These are phyloP conservation scores for Chloebia gouldiae DNA, from an alignment of 2,113 vertebrate species.

Conservation along the genomic window DNA sequence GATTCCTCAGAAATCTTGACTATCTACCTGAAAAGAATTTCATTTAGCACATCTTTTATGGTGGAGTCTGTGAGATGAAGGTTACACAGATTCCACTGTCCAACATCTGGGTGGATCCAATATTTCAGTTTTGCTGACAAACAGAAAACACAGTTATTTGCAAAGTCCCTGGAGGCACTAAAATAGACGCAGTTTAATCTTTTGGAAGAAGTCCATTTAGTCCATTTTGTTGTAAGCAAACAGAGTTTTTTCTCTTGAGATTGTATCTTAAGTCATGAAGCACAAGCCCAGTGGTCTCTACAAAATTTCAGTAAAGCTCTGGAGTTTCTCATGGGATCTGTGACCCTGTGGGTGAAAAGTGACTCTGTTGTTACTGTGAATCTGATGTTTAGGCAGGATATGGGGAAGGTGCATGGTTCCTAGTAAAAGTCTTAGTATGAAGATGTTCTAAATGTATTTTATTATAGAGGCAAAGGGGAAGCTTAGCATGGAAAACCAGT, in stretches of 20 bases:
- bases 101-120: background rate
- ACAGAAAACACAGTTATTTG: background rate
- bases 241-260: background rate
- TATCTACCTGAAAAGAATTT: background rate
- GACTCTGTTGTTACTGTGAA: background rate
- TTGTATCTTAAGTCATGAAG: background rate
- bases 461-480: background rate
- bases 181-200: background rate
- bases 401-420: background rate
- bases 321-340: background rate
- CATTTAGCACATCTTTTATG: background rate
- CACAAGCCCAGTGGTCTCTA: background rate
- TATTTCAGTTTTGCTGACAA: background rate
- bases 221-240: background rate
- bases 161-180: background rate
- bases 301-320: background rate
- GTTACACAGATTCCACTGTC: background rate
- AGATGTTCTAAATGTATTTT: background rate
- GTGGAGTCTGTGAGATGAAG: background rate
- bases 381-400: background rate
- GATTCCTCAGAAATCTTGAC: background rate
- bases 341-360: background rate
- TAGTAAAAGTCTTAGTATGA: background rate
- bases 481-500: background rate
- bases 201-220: background rate